Base-by-base conservation (phyloP, 2,113 vertebrate genomes). In the Phylloscopus whistleri region DNA sequence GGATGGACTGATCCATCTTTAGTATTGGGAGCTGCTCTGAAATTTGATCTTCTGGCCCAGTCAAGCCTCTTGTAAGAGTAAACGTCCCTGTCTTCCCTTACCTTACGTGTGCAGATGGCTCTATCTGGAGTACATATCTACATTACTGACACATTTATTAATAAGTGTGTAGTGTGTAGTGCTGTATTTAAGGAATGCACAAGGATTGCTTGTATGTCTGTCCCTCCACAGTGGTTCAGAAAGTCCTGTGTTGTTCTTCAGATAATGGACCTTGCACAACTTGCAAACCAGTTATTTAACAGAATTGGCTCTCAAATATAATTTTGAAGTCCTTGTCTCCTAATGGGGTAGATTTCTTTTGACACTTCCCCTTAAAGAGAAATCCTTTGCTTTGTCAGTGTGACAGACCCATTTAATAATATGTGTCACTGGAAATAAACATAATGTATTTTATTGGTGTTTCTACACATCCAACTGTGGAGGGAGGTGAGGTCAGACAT, bases 401-500 rank as follows among this genome's bases (percentile, higher is more conserved):
- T 85, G 68, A 91, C 81, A 88, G 77, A 92, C 63, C 20, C 62
- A 41, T 91, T 91, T 92, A 85, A 66, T 83, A 93, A 44, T 58
- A 70, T 64, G 35, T 94, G 67, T 52, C 75, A 69, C 70, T 91
- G 82, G 80, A 82, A 90, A 89, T 67, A 88, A 95, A 82, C 37
- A 39, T 68, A 2, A 15, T 53, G 41, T 58, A 41, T 90, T 95
- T 91, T 91, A 85, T 81, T 96, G 66, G 78, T 22, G 9, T 81
- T 94, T 85, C 56, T 93, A 60, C 72, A 39, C 70, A 43, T 49
- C 82, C 89, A 77, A 85, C 86, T 95, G 79, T 62, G 94, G 72
- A n/a, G 91, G 91, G 87, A 85, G 83, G 44, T 93, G 74, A 94
- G 77, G 86, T 91, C 93, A 94, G 94, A 73, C 7, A 5, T 51